Evolutionary conservation across 1,140 invertebrate genomes (phyloP).

Genomic region (Heliconius nattereri): DNA sequence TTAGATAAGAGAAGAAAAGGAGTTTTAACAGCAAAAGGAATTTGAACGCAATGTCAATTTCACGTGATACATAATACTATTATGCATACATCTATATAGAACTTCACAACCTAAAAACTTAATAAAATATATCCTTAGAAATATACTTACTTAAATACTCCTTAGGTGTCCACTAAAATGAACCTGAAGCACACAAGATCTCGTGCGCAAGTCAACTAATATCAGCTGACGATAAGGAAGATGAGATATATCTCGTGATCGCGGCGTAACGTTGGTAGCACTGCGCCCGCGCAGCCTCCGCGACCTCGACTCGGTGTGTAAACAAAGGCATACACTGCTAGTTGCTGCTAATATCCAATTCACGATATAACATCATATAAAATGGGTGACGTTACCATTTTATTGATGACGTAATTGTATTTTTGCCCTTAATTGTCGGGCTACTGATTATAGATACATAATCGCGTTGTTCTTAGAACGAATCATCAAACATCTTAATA

Average conservation of each 20-base stretch:
- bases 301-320: constrained; percentile 46
- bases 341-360: constrained; percentile 32
- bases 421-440: background rate
- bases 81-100: background rate
- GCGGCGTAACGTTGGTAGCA: constrained; percentile 63
- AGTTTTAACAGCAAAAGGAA: background rate
- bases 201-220: constrained; percentile 20
- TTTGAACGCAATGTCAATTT: background rate
- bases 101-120: background rate
- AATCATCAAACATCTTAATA: background rate
- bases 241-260: constrained; percentile 75
- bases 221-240: constrained; percentile 77
- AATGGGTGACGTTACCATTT: constrained; percentile 9
- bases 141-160: background rate
- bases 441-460: background rate
- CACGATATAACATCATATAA: background rate
- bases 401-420: background rate
- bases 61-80: background rate
- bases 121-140: background rate
- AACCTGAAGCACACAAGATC: constrained; percentile 5
- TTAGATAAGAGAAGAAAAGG: background rate
- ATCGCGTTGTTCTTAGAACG: background rate
- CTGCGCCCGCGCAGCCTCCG: constrained; percentile 67
- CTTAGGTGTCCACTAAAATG: background rate
- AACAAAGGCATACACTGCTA: constrained; percentile 42